Evolutionary conservation across 2,113 vertebrate species (phyloP), one percentile per base, ranked within the genome.

Genomic region (Poeciliopsis turrubarensis): DNA sequence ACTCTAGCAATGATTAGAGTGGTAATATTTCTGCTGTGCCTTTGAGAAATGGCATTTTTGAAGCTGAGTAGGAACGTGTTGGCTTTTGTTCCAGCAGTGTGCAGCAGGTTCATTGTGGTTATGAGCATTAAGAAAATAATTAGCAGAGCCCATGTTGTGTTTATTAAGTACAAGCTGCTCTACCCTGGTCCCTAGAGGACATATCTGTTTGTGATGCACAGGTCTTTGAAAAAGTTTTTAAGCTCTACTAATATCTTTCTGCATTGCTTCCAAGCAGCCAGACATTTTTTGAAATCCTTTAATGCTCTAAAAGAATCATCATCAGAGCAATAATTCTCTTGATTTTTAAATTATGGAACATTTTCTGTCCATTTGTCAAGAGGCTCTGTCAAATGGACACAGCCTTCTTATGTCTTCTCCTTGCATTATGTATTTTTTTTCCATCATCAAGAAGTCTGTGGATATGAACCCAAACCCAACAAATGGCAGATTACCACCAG

Each of bases 1-100:
- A 86, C 87, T 89, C 75, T 77, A 34, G 69, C 57, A 8, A 80
- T 86, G 89, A 92, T 92, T 91, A 89, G 69, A 80, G 64, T 78
- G 66, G 80, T 89, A 87, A 88, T 83, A 90, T 86, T 90, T 90
- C 91, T 82, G 70, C 86, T 68, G 66, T 62, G 75, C 65, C 63
- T 80, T 84, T 65, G 78, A 90, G 87, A 11, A 86, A 90, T 79
- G 69, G 82, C 70, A 79, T 90, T 85, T 80, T 65, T 72, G 73
- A 87, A 76, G 66, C 75, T 41, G 70, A 64, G 73, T 70, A 65
- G 72, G 41, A 39, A 27, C 30, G 63, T 76, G 86, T 84, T 90
- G 81, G 72, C 75, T 78, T 86, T 81, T 79, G 76, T 68, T 82
- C 78, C 81, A 79, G 68, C 73, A 71, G 68, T 51, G 63, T 57